Percentiles rank a stretch among this genome's conserved stretches.
phyloP scores from a whole-genome alignment of 2,113 vertebrate species.

The Oenanthe oenanthe region DNA sequence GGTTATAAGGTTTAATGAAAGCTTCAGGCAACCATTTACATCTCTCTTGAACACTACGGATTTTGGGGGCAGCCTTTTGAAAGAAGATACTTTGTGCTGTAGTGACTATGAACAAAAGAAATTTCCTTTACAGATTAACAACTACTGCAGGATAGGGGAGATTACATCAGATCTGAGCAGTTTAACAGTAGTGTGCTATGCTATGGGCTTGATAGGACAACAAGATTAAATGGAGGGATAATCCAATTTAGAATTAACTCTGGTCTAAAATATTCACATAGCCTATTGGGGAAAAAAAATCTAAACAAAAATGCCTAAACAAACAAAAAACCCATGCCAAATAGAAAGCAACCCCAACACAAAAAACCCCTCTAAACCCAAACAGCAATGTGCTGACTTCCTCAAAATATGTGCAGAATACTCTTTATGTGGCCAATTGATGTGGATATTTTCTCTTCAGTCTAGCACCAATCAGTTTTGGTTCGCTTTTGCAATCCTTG shows the following conservation, averaged over 20 bases:
- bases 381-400: not conserved
- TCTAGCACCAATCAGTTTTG: not conserved
- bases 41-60: not conserved
- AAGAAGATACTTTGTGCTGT: not conserved
- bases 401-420: not conserved
- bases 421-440: not conserved
- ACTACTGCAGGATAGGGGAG: not conserved
- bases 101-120: not conserved
- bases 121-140: not conserved
- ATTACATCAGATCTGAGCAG: not conserved
- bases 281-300: not conserved
- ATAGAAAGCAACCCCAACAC: not conserved
- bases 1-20: conserved; percentile 21
- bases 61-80: not conserved
- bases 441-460: not conserved
- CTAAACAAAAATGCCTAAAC: not conserved
- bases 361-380: not conserved
- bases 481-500: not conserved
- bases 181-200: not conserved
- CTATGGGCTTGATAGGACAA: not conserved
- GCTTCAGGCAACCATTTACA: not conserved
- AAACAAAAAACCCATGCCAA: not conserved
- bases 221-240: not conserved
- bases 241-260: not conserved
- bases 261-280: not conserved